These are phyloP conservation scores for Darevskia nairensis DNA, from an alignment of 2,797 vertebrate genomes.

Conservation along the genomic window DNA sequence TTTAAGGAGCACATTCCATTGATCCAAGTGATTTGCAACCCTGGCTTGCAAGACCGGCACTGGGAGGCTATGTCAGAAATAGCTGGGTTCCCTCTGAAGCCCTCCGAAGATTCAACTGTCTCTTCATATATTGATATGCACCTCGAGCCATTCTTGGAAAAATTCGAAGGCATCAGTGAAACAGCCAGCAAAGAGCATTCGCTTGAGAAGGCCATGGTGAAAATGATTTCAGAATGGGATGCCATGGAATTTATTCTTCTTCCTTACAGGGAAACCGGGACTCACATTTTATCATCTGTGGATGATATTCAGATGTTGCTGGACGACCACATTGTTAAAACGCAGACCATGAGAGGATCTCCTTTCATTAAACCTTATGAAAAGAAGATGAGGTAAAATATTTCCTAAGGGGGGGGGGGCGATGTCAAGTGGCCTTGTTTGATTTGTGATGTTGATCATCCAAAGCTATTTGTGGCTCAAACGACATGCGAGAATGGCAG, in stretches of 20 bases:
- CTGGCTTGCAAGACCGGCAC: conserved; percentile 85
- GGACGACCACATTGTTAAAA: conserved; percentile 92
- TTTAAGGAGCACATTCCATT: conserved; percentile 87
- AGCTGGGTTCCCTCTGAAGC: conserved; percentile 77
- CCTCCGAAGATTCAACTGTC: conserved; percentile 77
- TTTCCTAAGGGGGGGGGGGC: background rate
- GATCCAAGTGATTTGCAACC: conserved; percentile 88
- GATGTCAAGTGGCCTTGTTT: conserved; percentile 1
- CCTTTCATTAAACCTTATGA: conserved; percentile 89
- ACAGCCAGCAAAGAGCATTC: conserved; percentile 88
- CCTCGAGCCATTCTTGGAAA: conserved; percentile 81
- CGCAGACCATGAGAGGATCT: conserved; percentile 89
- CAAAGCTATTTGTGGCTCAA: background rate
- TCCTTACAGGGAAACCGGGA: conserved; percentile 86
- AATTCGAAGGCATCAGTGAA: conserved; percentile 86
- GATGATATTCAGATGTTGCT: conserved; percentile 89
- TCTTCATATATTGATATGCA: conserved; percentile 82
- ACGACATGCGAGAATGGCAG: background rate
- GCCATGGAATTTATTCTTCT: conserved; percentile 83
- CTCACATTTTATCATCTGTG: conserved; percentile 85
- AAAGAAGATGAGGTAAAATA: conserved; percentile 82
- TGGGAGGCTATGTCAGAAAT: conserved; percentile 86
- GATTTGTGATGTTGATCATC: background rate
- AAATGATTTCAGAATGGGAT: conserved; percentile 86
- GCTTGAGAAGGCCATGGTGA: conserved; percentile 87